Conservation (phyloP, 1,140 invertebrate species). For the Frieseomelitta varia region DNA sequence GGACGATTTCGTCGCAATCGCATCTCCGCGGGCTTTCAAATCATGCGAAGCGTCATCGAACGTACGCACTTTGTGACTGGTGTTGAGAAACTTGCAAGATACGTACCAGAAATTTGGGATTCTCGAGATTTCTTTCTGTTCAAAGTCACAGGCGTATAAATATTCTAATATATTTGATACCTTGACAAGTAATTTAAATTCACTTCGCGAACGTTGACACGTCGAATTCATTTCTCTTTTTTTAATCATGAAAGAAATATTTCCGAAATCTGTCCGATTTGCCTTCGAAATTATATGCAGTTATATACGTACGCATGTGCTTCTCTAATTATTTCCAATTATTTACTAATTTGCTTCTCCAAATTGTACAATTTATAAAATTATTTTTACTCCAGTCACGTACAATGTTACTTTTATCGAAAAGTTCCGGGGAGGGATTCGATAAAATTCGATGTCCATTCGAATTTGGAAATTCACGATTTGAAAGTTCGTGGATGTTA, state of each 20-base stretch:
- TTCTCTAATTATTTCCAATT: not conserved
- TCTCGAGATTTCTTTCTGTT: not conserved
- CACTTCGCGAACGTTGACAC: too few species aligned
- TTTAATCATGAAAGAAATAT: not conserved
- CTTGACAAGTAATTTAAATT: not conserved
- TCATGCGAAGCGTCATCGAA: not conserved
- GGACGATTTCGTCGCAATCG: not conserved
- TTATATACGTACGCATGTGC: not conserved
- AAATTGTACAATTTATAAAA: too few species aligned
- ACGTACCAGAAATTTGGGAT: not conserved
- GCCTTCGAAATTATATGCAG: not conserved
- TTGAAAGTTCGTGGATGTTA: not conserved
- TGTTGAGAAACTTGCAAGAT: too few species aligned
- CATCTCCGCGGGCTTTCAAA: not conserved
- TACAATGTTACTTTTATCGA: too few species aligned
- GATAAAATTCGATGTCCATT: too few species aligned
- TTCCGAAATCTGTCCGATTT: not conserved
- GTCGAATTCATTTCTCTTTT: not conserved
- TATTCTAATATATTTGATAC: not conserved
- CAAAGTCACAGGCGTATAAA: not conserved
- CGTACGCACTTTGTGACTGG: too few species aligned
- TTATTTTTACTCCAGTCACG: too few species aligned
- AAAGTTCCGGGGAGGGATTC: too few species aligned
- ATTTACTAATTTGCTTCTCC: too few species aligned
- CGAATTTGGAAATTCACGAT: too few species aligned